phyloP scores from a whole-genome alignment of 2,888 invertebrate genomes.

The Trachelus iudaicus region DNA sequence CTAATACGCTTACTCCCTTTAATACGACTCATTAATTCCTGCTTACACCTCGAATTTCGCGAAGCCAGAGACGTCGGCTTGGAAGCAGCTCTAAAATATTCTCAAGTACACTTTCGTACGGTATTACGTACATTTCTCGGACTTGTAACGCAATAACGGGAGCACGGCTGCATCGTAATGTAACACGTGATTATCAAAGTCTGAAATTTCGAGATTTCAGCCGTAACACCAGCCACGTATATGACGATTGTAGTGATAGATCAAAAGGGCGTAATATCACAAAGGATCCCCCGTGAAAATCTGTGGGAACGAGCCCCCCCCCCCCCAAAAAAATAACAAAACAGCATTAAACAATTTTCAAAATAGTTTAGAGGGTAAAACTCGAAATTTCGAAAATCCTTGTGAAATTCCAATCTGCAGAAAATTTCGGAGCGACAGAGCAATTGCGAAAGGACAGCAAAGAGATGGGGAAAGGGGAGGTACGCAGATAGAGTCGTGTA shows the following conservation, averaged over 20 bases:
- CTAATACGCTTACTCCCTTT: background rate
- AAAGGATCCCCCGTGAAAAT: background rate
- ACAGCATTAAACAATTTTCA: background rate
- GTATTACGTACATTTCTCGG: background rate
- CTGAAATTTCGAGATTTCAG: background rate
- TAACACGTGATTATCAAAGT: background rate
- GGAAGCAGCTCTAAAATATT: background rate
- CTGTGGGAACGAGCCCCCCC: background rate
- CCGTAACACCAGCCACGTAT: background rate
- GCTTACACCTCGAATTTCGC: background rate
- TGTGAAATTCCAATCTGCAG: background rate
- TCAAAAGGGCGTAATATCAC: background rate
- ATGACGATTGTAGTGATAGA: background rate
- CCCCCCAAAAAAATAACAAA: background rate
- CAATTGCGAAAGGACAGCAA: background rate
- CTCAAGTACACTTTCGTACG: background rate
- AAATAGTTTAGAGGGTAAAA: background rate
- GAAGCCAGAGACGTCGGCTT: background rate
- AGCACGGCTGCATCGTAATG: background rate
- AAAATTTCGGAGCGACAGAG: background rate
- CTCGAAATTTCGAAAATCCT: background rate
- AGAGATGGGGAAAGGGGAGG: background rate
- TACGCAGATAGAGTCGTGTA: conserved; percentile 32
- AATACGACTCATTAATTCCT: background rate
- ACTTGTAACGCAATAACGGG: background rate